Evolutionary conservation across 2,797 vertebrate species (phyloP).

Genomic region (Sebastolobus altivelis): DNA sequence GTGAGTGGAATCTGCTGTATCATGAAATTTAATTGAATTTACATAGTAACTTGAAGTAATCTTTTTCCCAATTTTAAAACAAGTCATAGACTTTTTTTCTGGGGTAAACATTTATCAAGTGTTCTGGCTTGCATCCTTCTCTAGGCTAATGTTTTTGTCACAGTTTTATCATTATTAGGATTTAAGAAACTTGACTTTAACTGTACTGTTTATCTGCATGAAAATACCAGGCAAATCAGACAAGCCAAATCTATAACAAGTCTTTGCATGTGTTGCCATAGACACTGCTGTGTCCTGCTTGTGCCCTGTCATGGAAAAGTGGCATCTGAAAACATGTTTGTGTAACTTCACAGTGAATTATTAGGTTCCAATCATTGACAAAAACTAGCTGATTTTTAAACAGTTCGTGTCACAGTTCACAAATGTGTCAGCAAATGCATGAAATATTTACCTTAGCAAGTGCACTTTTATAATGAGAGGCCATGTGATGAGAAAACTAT

Average conservation of each 20-base stretch:
- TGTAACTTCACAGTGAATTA: conserved; percentile 19
- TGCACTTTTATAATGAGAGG: background rate
- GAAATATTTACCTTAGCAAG: conserved; percentile 2
- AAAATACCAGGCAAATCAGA: background rate
- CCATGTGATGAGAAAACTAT: conserved; percentile 5
- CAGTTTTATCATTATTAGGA: background rate
- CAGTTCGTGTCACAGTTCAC: background rate
- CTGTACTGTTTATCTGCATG: background rate
- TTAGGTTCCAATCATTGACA: conserved; percentile 33
- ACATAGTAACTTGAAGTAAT: background rate
- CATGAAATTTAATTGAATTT: background rate
- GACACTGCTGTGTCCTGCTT: background rate
- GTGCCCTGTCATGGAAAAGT: background rate
- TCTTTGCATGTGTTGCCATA: background rate
- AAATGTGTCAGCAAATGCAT: conserved; percentile 7
- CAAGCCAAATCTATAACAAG: background rate
- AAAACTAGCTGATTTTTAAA: conserved; percentile 38
- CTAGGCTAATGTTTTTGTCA: background rate
- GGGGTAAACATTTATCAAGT: background rate
- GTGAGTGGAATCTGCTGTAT: background rate
- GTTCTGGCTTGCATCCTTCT: background rate
- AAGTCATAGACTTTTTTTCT: conserved; percentile 35
- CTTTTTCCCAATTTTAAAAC: background rate
- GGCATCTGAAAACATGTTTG: background rate
- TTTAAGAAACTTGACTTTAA: background rate